Evolutionary conservation across 2,888 invertebrate species (phyloP).

Genomic region (Antitype chi): DNA sequence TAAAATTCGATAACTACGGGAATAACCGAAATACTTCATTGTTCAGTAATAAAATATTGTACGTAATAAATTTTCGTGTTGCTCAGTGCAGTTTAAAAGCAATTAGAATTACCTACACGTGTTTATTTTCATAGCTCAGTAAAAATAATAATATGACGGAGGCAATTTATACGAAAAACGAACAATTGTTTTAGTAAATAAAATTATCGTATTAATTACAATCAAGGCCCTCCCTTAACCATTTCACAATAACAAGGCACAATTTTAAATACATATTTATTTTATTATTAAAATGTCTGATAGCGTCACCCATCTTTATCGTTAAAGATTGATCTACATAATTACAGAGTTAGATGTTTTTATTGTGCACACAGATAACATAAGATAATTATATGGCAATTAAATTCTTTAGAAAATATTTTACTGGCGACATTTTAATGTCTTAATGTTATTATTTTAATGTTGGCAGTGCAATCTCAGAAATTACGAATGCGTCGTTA

Average conservation of each 20-base stretch:
- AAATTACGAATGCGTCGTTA: slow-evolving; percentile 18
- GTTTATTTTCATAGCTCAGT: not conserved
- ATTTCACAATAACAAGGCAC: slow-evolving; percentile 12
- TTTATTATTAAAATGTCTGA: slow-evolving; percentile 49
- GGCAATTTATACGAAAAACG: not conserved
- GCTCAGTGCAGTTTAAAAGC: slow-evolving; percentile 6
- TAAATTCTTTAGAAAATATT: slow-evolving; percentile 61
- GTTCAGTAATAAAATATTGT: slow-evolving; percentile 26
- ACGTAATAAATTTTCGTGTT: slow-evolving; percentile 30
- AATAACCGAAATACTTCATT: slow-evolving; percentile 29
- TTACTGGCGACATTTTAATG: slow-evolving; percentile 60
- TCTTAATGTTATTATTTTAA: slow-evolving; percentile 50
- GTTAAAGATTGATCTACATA: slow-evolving; percentile 66
- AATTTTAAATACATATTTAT: slow-evolving; percentile 55
- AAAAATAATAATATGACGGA: slow-evolving; percentile 1
- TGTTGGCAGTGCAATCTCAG: slow-evolving; percentile 41
- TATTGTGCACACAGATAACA: slow-evolving; percentile 66
- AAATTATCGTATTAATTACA: not conserved
- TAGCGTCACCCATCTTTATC: slow-evolving; percentile 57
- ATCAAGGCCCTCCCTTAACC: not conserved
- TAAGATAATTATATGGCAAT: slow-evolving; percentile 62
- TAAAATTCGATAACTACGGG: slow-evolving; percentile 17
- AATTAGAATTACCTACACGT: slow-evolving; percentile 22
- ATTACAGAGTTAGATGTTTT: slow-evolving; percentile 64
- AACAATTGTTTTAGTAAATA: not conserved